Evolutionary conservation across 2,113 vertebrate genomes (phyloP), one percentile per base, ranked within the genome.

Genomic region (Gasterosteus nipponicus): DNA sequence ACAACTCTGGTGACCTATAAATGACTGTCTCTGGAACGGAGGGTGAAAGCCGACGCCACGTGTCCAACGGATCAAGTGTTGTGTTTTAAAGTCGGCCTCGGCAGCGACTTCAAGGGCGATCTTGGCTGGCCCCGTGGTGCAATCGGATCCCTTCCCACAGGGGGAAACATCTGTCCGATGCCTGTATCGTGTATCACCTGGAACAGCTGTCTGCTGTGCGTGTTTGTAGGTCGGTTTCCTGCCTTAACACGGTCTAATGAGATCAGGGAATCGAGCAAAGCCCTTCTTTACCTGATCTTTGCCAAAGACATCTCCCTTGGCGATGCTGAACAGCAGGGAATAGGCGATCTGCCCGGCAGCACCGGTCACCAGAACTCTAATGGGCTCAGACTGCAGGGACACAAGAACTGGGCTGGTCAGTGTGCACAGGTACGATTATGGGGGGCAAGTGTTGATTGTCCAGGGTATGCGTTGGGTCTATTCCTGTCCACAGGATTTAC

Each of bases 291-390:
- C 98, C 98, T 99, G 97, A 72, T 99, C 96, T 92, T 95, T 97
- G 81, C 97, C 98, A 2, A 99, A 99, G 83, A 99, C 96, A 95
- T 98, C 96, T 41, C 97, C 97, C 85, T 98, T 99, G 85, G 97
- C 97, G 67, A 99, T 96, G 89, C 96, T 94, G 91, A 96, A 98
- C 65, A 99, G 89, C 77, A 99, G 90, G 0, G 97, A 99, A 89
- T 99, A 99, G 46, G 98, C 97, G 62, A 99, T 99, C 86, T 99
- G 97, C 75, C 97, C 98, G 15, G 97, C 97, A 76, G 97, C 97
- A 31, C 97, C 97, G 0, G 97, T 99, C 87, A 99, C 97, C 90
- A 99, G 95, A 78, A 99, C 97, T 95, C 90, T 93, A 86, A 99
- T 89, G 15, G 96, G 94, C 46, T 97, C 95, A 91, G 94, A 84